A percentile compares a stretch with the other conserved stretches of the same genome.
These are phyloP conservation scores for Eudemis profundana DNA, from an alignment of 2,888 invertebrate species.

Conservation along the genomic window DNA sequence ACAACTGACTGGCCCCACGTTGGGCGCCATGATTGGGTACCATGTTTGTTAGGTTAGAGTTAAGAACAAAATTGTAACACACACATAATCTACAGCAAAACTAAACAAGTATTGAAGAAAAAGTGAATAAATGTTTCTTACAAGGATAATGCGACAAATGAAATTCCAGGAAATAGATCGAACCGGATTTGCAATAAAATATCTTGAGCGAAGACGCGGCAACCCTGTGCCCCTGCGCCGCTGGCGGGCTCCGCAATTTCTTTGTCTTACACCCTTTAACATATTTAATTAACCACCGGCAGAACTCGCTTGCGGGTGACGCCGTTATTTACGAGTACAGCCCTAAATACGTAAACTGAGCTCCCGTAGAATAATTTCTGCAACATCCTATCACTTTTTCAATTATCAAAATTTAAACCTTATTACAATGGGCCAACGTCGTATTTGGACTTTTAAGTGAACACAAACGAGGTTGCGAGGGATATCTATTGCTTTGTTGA, in stretches of 20 bases:
- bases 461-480: constrained; percentile 8
- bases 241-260: constrained; percentile 60
- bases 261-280: constrained; percentile 68
- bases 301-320: constrained; percentile 38
- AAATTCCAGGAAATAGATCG: not conserved
- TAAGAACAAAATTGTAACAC: no score
- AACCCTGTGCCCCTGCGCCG: constrained; percentile 45
- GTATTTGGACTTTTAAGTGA: not conserved
- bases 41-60: no score
- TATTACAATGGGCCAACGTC: not conserved
- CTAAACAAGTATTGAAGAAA: no score
- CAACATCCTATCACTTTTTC: not conserved
- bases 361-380: constrained; percentile 16
- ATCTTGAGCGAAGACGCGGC: constrained; percentile 18
- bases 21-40: no score
- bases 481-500: constrained; percentile 22
- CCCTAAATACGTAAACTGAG: constrained; percentile 44
- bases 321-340: constrained; percentile 40
- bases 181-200: not conserved
- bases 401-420: constrained; percentile 9
- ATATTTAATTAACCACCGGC: constrained; percentile 72
- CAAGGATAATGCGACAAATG: no score
- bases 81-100: no score
- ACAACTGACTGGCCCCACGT: no score
- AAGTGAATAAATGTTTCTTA: no score